Evolutionary conservation across 2,113 vertebrate species (phyloP), one percentile per base, ranked within the genome.

Genomic region (Argyrosomus japonicus): DNA sequence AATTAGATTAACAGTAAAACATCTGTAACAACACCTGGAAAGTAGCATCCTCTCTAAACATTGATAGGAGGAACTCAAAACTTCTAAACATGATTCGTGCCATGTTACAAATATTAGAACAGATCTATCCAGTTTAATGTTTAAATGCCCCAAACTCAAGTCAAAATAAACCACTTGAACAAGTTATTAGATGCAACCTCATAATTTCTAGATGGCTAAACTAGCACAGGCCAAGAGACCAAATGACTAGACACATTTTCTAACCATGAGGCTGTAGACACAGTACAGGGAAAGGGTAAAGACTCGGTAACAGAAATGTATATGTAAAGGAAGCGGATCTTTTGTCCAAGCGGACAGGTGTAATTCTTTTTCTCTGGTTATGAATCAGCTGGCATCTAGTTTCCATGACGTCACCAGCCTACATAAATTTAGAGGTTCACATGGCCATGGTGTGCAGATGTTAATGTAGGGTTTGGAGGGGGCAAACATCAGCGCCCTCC

Each of bases 361-460:
- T 53, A 0, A 50, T 12, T n/a, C 7, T 23, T 64, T 47, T 48
- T 61, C 47, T 63, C 14, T 80, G 58, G 17, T 82, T 80, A 75
- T 72, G n/a, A 7, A 81, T 18, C 25, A 58, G 14, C 29, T 48
- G 50, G 43, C 36, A 19, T 53, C 63, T 64, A 4, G 75, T 90
- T 84, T 73, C 87, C 87, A 65, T 81, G 77, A 76, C 77, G 68
- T 79, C 63, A 63, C 21, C 47, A 48, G 48, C 43, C 47, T 68
- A 29, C 75, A 81, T 87, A 12, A 45, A 77, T 21, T 75, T 50
- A 82, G 75, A 64, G 32, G 78, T 82, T 85, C 78, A 81, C 74
- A 45, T 68, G 19, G 74, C 65, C 68, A 43, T 5, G n/a, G 56
- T 50, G 67, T 54, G 68, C 50, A 32, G 56, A 85, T 80, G 77